Base-by-base conservation (phyloP, 2,888 invertebrate genomes). In the Antitype chi region DNA sequence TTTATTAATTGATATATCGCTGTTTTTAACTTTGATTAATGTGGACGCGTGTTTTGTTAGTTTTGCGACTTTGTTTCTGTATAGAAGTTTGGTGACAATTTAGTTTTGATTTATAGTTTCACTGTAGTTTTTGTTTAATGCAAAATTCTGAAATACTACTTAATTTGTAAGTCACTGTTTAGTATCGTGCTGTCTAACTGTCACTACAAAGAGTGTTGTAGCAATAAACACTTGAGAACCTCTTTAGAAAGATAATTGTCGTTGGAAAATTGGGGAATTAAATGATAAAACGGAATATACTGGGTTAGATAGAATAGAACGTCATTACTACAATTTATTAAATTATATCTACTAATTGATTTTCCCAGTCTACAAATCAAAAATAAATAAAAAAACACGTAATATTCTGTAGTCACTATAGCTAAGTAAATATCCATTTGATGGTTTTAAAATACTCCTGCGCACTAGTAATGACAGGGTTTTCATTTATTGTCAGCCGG, bases 21-120 rank as follows among this genome's bases (percentile, higher is more conserved):
- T 57, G 72, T 80, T 76, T 82, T 55, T 75, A 85, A 87, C 83
- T 87, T 75, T 83, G 74, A 85, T 83, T 83, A 70, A 80, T 82
- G 69, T 52, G 63, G 53, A 55, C 38, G 28, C 38, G 32, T 67
- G 66, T 76, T 72, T 67, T 49, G 38, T 25, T 38, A 75, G 53
- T 74, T 70, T 53, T 8, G 1, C 5, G 11, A 70, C 17, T 38
- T 80, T 52, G 25, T 52, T 78, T 67, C 23, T 28, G 0, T 15
- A 55, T 3, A 9, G 2, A 63, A 81, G 43, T 57, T 79, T 57
- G 3, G 69, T 55, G 64, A 23, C 69, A 53, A 23, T 78, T 76
- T 69, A 32, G 49, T 67, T 59, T 53, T 74, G 63, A 75, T 64
- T 53, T 47, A 75, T 53, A 53, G 72, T 47, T 38, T 15, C 17